These are phyloP conservation scores for Gorsachius magnificus DNA, from an alignment of 2,797 vertebrate genomes.

Conservation along the genomic window DNA sequence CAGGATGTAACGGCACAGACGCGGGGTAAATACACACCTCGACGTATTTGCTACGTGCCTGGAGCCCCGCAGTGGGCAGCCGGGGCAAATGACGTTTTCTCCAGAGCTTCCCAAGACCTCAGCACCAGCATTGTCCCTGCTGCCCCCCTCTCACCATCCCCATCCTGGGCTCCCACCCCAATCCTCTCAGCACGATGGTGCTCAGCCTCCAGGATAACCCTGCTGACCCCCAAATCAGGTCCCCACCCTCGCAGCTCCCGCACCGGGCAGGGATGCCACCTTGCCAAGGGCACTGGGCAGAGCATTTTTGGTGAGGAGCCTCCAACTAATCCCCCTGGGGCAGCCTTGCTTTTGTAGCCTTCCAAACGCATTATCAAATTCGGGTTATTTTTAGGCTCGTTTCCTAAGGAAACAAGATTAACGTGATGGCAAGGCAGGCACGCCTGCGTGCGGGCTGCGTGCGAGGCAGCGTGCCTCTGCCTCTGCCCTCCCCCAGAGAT, in stretches of 20 bases:
- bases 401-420: background rate
- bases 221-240: background rate
- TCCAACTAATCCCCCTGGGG: background rate
- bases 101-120: background rate
- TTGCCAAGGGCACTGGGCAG: background rate
- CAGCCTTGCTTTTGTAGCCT: background rate
- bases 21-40: background rate
- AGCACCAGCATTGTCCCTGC: background rate
- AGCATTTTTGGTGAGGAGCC: background rate
- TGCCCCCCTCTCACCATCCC: too few species aligned
- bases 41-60: too few species aligned
- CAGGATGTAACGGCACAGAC: background rate
- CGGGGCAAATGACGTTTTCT: background rate
- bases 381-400: background rate
- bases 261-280: background rate
- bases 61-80: background rate
- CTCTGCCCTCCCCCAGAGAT: background rate
- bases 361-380: background rate
- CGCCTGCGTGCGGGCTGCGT: background rate
- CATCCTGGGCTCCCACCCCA: accelerated
- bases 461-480: background rate
- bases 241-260: background rate
- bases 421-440: background rate
- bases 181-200: too few species aligned
- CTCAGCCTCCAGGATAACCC: background rate